A percentile compares a stretch with the other conserved stretches of the same genome.
These are phyloP conservation scores for Saccostrea echinata DNA, from an alignment of 1,140 invertebrate genomes.

Conservation along the genomic window DNA sequence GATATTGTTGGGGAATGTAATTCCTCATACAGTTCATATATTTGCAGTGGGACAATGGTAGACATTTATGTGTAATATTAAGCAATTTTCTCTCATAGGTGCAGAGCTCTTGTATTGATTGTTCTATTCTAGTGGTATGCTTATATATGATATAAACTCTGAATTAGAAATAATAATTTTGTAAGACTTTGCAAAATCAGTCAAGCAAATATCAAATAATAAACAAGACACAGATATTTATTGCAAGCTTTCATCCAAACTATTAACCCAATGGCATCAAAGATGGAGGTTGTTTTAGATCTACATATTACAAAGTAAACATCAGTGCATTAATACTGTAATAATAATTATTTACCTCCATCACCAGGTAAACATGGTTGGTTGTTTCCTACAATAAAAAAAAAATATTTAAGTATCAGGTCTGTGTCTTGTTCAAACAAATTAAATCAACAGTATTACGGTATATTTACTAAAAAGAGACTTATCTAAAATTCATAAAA, in stretches of 20 bases:
- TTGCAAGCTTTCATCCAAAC: no score
- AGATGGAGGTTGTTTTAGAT: no score
- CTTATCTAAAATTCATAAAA: no score
- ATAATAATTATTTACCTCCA: constrained; percentile 86
- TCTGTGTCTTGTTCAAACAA: background rate
- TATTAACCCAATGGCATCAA: no score
- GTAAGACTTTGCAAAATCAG: no score
- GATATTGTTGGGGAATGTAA: background rate
- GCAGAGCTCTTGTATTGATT: background rate
- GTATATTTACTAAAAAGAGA: no score
- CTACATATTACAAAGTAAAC: no score
- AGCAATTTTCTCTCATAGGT: background rate
- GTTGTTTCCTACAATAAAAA: constrained; percentile 87
- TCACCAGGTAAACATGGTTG: constrained; percentile 96
- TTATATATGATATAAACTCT: background rate
- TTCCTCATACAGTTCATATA: background rate
- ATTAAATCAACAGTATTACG: background rate
- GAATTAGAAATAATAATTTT: no score
- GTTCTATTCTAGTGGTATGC: background rate
- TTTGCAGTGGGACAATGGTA: background rate
- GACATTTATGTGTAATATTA: constrained; percentile 18
- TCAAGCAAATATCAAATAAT: no score
- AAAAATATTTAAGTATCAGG: background rate
- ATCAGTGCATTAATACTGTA: no score
- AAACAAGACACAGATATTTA: no score